These are phyloP conservation scores for Balaenoptera acutorostrata DNA, from an alignment of 2,113 vertebrate species.

Conservation along the genomic window DNA sequence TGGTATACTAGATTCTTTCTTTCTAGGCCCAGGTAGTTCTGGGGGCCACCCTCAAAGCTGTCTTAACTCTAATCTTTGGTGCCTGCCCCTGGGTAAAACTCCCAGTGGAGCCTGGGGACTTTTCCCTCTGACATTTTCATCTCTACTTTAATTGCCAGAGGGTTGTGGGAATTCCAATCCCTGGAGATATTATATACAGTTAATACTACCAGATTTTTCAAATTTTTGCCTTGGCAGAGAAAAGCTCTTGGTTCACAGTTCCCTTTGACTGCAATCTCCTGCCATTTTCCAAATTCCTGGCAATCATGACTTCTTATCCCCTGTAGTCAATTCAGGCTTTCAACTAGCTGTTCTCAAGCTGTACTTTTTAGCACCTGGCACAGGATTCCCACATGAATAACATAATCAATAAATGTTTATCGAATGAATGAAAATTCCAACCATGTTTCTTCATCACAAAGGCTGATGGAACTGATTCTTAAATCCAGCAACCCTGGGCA, in stretches of 20 bases:
- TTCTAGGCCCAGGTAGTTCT: background rate
- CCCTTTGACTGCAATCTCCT: background rate
- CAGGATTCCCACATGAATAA: background rate
- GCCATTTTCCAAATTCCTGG: constrained; percentile 27
- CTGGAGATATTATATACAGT: background rate
- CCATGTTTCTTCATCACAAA: constrained; percentile 25
- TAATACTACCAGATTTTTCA: background rate
- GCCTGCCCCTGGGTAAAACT: background rate
- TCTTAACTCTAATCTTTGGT: background rate
- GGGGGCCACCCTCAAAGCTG: background rate
- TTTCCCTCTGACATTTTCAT: background rate
- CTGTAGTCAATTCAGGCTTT: background rate
- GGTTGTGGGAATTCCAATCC: background rate
- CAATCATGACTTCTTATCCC: background rate
- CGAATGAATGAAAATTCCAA: background rate
- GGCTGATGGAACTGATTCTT: background rate
- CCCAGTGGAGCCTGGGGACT: background rate
- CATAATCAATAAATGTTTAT: background rate
- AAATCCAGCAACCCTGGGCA: background rate
- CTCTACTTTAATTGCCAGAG: background rate
- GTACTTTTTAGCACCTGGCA: background rate
- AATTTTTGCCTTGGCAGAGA: constrained; percentile 1
- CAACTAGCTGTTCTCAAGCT: background rate
- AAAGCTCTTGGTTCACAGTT: background rate
- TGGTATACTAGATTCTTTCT: background rate